phyloP scores from a whole-genome alignment of 2,888 invertebrate species.

The Lysandra bellargus region DNA sequence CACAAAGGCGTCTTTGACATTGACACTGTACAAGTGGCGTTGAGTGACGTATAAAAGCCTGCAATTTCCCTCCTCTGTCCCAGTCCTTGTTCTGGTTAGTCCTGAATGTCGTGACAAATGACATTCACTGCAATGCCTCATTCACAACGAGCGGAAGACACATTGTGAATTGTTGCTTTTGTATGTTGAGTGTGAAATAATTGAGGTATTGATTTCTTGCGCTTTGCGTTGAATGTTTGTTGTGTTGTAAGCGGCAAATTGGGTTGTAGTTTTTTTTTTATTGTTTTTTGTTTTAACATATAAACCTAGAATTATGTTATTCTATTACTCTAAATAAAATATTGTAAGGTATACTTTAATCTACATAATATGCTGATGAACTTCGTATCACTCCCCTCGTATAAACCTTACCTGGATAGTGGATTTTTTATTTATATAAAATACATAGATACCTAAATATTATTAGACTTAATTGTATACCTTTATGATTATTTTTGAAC shows the following conservation, averaged over 20 bases:
- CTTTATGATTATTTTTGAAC: neutral
- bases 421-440: too few species aligned
- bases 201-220: constrained; percentile 7
- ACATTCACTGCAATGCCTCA: constrained; percentile 27
- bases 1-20: constrained; percentile 16
- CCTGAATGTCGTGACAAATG: constrained; percentile 33
- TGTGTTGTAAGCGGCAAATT: neutral
- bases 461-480: too few species aligned
- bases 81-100: constrained; percentile 31
- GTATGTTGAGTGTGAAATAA: constrained; percentile 17
- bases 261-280: neutral
- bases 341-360: too few species aligned
- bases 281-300: neutral
- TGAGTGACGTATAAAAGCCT: constrained; percentile 33
- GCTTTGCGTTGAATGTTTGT: neutral
- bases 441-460: too few species aligned
- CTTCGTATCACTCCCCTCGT: too few species aligned
- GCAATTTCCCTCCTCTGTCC: constrained; percentile 35
- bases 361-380: too few species aligned
- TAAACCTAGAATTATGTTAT: too few species aligned
- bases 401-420: too few species aligned
- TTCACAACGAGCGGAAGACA: constrained; percentile 14
- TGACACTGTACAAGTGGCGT: constrained; percentile 12
- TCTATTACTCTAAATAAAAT: too few species aligned
- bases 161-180: constrained; percentile 22